Percentiles rank a stretch among this genome's conserved stretches.
Conservation (phyloP, 2,113 vertebrate genomes). For the Hemibagrus wyckioides region DNA sequence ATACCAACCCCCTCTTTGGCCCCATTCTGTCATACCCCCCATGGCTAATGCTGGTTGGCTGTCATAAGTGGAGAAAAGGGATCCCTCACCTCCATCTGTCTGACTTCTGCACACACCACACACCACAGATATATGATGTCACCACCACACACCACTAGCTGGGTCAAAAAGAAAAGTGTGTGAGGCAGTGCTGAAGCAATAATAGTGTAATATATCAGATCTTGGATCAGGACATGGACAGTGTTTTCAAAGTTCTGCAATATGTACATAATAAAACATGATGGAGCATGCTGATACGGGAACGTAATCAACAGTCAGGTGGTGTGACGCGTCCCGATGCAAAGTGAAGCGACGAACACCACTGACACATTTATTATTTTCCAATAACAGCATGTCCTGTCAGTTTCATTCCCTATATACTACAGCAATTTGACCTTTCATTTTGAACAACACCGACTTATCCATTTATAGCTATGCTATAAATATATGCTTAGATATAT, state of each 20-base stretch:
- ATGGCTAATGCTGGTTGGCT: constrained; percentile 72
- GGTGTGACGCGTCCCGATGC: not conserved
- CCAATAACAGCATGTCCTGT: not conserved
- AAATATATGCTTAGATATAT: too few relatives aligned
- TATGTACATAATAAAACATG: constrained; percentile 1
- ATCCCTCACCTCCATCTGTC: constrained; percentile 62
- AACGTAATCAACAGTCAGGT: not conserved
- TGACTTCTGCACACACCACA: constrained; percentile 52
- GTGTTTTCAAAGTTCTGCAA: not conserved
- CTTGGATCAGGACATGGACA: not conserved
- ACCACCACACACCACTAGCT: constrained; percentile 33
- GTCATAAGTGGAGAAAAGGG: constrained; percentile 48
- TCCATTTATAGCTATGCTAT: not conserved
- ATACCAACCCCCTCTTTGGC: constrained; percentile 63
- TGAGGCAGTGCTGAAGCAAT: constrained; percentile 36
- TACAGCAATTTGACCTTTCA: not conserved
- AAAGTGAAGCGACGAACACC: not conserved
- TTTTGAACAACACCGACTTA: not conserved
- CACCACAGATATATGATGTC: constrained; percentile 8
- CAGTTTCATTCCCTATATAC: not conserved
- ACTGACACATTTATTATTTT: not conserved
- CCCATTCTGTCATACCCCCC: constrained; percentile 84
- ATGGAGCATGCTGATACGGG: not conserved
- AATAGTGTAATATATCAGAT: constrained; percentile 23
- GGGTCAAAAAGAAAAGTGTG: not conserved